Evolutionary conservation across 92 coral and sea anemone genomes (phyloP), one percentile per base, ranked within the genome.

Genomic region (Zoanthus gigantus): DNA sequence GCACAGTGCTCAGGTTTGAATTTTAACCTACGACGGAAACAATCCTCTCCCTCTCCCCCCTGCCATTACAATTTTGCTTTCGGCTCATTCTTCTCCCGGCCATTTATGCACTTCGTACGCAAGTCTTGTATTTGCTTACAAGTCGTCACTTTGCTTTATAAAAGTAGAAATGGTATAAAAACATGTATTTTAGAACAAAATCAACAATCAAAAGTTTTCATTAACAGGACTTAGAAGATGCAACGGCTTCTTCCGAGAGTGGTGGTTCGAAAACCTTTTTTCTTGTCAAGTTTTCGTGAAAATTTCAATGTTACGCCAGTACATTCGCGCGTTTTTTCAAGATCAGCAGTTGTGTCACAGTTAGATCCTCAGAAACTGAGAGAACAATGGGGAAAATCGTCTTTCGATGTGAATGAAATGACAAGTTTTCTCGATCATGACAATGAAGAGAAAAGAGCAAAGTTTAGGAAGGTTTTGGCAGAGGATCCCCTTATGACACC

Each of bases 401-500:
- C 92, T 71, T 92, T 94, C 77, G 92, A 92, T 16, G 92, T 94
- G 67, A 42, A 44, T 42, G 54, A 90, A 90, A 94, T 94, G 97
- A 90, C 95, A 37, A 76, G 52, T 54, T 82, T 94, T n/a, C 87
- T 94, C 0, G 97, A 94, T 85, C 88, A 93, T 50, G 97, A 94
- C 83, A 94, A 94, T 73, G 94, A 90, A 29, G 97, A 94, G 73
- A 94, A 90, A 87, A 84, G 95, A 65, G 90, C 77, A 34, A 88
- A 93, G 63, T 90, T 93, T 68, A 93, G 97, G 4, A 78, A 88
- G 63, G 71, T 94, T 89, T 85, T 94, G 67, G 89, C 95, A 0
- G 93, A 87, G 44, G 95, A 94, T 53, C 73, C 93, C 10, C 88
- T 92, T 2, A 92, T 94, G 95, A 88, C 87, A 28, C 97, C 97